Evolutionary conservation across 2,113 vertebrate species (phyloP).

Genomic region (Casuarius casuarius): DNA sequence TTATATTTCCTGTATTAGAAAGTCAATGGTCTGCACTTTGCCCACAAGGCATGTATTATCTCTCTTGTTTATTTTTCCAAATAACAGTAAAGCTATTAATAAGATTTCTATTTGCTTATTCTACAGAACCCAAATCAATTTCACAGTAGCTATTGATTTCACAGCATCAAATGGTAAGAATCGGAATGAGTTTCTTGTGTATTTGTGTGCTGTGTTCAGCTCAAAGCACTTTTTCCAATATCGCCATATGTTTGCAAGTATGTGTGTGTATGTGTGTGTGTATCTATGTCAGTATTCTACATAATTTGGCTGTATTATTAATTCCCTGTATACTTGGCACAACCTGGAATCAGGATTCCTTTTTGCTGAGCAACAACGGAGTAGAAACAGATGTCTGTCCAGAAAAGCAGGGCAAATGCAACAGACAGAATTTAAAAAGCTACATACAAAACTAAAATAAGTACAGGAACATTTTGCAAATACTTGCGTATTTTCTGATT

Average conservation of each 20-base stretch:
- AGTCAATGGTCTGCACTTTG: neutral
- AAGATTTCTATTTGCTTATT: slow-evolving; percentile 69
- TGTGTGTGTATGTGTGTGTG: neutral
- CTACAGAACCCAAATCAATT: slow-evolving; percentile 97
- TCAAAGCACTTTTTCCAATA: neutral
- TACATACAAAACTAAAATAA: neutral
- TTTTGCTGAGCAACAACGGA: neutral
- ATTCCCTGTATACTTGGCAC: neutral
- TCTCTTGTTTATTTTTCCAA: slow-evolving; percentile 6
- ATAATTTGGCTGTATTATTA: neutral
- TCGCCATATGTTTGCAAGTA: neutral
- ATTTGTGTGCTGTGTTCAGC: neutral
- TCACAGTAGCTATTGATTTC: slow-evolving; percentile 98
- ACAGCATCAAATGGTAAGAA: slow-evolving; percentile 97
- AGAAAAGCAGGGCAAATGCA: neutral
- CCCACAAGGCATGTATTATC: neutral
- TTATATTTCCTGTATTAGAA: neutral
- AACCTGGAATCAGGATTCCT: neutral
- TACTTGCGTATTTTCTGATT: neutral
- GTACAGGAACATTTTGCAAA: neutral
- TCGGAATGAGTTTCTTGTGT: neutral
- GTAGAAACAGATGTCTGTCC: neutral
- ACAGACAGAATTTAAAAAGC: neutral
- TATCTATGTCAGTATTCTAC: neutral
- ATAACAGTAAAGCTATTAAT: slow-evolving; percentile 3